These are phyloP conservation scores for Tetramorium alpestre DNA, from an alignment of 1,140 invertebrate genomes.

Conservation along the genomic window DNA sequence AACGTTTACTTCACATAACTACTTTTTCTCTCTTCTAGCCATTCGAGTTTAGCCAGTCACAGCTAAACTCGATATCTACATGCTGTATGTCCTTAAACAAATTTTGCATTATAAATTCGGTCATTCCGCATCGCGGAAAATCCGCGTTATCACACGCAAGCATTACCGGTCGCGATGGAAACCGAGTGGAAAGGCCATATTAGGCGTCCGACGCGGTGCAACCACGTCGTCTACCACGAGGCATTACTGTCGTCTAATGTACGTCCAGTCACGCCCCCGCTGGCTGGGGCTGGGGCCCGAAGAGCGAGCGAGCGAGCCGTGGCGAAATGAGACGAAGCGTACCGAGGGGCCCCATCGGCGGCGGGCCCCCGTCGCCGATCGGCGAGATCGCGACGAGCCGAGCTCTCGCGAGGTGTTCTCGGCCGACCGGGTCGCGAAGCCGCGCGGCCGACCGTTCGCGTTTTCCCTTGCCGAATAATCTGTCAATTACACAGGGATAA, in stretches of 20 bases:
- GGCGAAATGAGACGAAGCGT: constrained; percentile 69
- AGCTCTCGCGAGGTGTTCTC: constrained; percentile 71
- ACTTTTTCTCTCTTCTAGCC: background rate
- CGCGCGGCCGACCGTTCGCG: constrained; percentile 39
- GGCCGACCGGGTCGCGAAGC: constrained; percentile 54
- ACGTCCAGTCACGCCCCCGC: constrained; percentile 77
- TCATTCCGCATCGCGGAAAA: background rate
- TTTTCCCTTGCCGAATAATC: constrained; percentile 27
- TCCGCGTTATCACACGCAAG: background rate
- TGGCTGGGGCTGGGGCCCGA: constrained; percentile 35
- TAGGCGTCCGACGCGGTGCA: constrained; percentile 53
- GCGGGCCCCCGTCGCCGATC: constrained; percentile 34
- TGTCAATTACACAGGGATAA: background rate
- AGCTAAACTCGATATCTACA: no score
- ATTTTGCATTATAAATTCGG: background rate
- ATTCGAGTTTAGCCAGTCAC: background rate
- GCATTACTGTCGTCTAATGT: constrained; percentile 69
- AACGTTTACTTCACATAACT: background rate
- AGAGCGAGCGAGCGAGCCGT: constrained; percentile 50
- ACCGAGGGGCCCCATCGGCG: constrained; percentile 69
- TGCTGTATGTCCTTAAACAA: background rate
- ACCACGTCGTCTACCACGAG: constrained; percentile 33
- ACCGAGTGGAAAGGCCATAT: constrained; percentile 44
- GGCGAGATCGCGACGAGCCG: constrained; percentile 72
- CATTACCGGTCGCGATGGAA: background rate